phyloP scores from a whole-genome alignment of 35 echinoderm and acorn worm species.

The Heliocidaris erythrogramma region DNA sequence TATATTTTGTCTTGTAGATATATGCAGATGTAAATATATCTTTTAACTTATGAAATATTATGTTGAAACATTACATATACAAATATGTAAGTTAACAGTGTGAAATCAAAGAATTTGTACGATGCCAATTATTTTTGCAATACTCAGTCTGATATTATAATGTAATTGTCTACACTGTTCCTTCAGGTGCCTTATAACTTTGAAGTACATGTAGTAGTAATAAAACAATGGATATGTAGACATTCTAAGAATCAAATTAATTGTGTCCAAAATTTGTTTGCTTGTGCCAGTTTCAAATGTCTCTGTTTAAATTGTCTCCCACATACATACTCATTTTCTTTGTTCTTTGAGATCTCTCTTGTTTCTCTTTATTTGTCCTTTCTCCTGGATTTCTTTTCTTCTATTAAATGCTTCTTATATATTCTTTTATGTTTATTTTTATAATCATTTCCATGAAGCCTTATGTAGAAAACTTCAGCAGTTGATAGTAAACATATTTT shows the following conservation, averaged over 20 bases:
- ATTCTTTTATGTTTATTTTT: too few relatives aligned
- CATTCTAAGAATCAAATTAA: neutral
- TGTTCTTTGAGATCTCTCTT: neutral
- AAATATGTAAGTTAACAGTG: neutral
- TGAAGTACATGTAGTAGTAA: neutral
- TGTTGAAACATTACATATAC: neutral
- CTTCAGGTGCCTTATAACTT: neutral
- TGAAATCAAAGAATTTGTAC: neutral
- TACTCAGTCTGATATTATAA: neutral
- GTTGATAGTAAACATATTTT: too few relatives aligned
- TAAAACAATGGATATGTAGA: neutral
- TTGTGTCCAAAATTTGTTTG: neutral
- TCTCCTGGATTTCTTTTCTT: too few relatives aligned
- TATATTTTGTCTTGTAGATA: neutral
- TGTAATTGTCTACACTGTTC: neutral
- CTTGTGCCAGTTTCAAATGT: too few relatives aligned
- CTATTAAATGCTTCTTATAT: too few relatives aligned
- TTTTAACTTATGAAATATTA: neutral
- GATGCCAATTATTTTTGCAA: neutral
- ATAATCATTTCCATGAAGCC: too few relatives aligned
- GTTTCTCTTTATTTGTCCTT: too few relatives aligned
- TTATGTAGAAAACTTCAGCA: too few relatives aligned
- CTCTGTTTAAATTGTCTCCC: neutral
- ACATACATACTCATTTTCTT: neutral
- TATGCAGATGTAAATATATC: neutral